A percentile compares a stretch with the other conserved stretches of the same genome.
Evolutionary conservation across 2,113 vertebrate species (phyloP).

Genomic region (Telmatochromis sp.): DNA sequence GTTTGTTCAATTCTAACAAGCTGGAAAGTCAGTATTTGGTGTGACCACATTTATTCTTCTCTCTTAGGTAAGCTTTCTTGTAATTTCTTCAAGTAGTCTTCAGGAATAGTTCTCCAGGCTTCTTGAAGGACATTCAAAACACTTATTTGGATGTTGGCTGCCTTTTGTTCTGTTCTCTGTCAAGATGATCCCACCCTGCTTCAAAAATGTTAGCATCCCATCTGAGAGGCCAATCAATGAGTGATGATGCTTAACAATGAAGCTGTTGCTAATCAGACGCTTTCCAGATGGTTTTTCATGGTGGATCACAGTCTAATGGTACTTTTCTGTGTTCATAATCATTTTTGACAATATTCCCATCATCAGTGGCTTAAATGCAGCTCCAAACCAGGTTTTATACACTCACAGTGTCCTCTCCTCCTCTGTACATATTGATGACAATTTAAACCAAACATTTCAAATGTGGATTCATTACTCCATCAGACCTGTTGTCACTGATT

Average conservation of each 20-base stretch:
- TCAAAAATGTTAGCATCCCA: background rate
- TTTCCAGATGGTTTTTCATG: background rate
- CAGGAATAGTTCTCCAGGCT: background rate
- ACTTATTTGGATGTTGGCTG: background rate
- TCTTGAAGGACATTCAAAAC: background rate
- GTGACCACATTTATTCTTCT: background rate
- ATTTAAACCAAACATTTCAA: background rate
- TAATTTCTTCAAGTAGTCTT: background rate
- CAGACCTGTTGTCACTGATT: background rate
- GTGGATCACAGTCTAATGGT: background rate
- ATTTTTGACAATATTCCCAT: background rate
- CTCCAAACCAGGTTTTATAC: background rate
- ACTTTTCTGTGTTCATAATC: background rate
- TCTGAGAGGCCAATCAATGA: background rate
- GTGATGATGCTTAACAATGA: background rate
- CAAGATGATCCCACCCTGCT: background rate
- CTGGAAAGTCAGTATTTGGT: background rate
- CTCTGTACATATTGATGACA: background rate
- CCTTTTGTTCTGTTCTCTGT: background rate
- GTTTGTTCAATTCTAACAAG: background rate
- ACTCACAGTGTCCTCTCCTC: background rate
- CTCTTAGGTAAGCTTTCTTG: background rate
- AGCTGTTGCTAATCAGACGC: background rate
- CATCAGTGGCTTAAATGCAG: background rate
- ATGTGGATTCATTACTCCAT: background rate